Conservation (phyloP, 2,797 vertebrate species). For the Melanotaenia boesemani region DNA sequence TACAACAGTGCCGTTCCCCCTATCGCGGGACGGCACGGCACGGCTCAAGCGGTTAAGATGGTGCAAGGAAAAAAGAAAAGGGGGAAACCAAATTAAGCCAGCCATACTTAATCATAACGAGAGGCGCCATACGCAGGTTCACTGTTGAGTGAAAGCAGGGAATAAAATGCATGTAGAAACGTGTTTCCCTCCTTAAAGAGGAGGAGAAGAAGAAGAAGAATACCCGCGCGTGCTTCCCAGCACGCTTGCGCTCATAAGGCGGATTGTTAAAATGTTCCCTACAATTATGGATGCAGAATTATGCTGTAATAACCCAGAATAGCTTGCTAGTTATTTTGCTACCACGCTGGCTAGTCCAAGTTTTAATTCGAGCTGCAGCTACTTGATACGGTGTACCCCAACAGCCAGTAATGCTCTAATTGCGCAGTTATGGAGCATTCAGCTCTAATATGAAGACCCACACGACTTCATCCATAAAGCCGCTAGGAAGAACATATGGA, state of each 20-base stretch:
- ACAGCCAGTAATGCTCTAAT: slow-evolving; percentile 41
- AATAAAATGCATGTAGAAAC: too few relatives aligned
- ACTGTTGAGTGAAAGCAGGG: background rate
- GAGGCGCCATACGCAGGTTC: background rate
- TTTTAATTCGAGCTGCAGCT: slow-evolving; percentile 52
- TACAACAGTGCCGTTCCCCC: slow-evolving; percentile 20
- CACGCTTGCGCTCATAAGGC: slow-evolving; percentile 50
- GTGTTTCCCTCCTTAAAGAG: background rate
- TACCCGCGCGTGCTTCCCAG: slow-evolving; percentile 11
- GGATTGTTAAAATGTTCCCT: slow-evolving; percentile 39
- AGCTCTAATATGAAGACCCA: slow-evolving; percentile 20
- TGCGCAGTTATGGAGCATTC: slow-evolving; percentile 76
- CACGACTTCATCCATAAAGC: slow-evolving; percentile 9
- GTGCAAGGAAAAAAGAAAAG: slow-evolving; percentile 46
- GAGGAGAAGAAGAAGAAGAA: background rate
- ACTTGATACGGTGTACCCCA: slow-evolving; percentile 34
- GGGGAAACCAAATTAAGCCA: slow-evolving; percentile 12
- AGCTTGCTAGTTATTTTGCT: slow-evolving; percentile 35
- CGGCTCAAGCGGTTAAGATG: slow-evolving; percentile 41
- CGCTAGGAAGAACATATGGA: background rate
- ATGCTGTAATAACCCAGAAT: slow-evolving; percentile 53
- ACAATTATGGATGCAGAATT: slow-evolving; percentile 44
- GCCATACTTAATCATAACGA: slow-evolving; percentile 5
- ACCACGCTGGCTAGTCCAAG: slow-evolving; percentile 34
- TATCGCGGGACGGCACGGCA: slow-evolving; percentile 8